Evolutionary conservation across 2,888 invertebrate species (phyloP), one percentile per base, ranked within the genome.

Genomic region (Tholera decimalis): DNA sequence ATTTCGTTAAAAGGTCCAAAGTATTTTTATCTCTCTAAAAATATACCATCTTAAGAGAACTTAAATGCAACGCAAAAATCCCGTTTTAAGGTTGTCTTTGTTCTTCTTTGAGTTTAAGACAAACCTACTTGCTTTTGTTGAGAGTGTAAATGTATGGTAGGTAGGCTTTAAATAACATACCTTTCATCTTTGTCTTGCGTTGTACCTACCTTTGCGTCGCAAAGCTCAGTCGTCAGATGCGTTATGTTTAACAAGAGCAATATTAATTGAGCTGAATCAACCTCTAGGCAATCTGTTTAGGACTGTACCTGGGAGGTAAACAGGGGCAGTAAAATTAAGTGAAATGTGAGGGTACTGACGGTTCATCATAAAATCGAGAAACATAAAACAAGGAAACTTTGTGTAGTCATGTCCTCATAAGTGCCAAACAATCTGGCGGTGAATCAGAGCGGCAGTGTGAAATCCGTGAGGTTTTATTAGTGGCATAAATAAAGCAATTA

Each of bases 401-500:
- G 84, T 85, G 85, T 70, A 74, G 83, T 69, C 85, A 80, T 83
- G 80, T 73, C 80, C 84, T 84, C 83, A 85, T 82, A 84, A 83
- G 71, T 64, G 60, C 51, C 80, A 78, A 85, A 86, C 84, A 86
- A 86, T 86, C 80, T 81, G 64, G 59, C 53, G 73, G 56, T 67
- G 71, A 68, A 79, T 73, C 79, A 81, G 64, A 67, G 76, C 55
- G 67, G 69, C 79, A 84, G 81, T 84, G 84, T 83, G 75, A 87
- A 88, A 88, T 87, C 84, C 80, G 79, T 82, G 83, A 83, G 83
- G 81, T 85, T 88, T 84, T 86, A 87, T 85, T 64, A 79, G 83
- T 75, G 63, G 78, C 64, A 82, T 85, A 85, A 87, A 86, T 87
- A 83, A 83, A 83, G 82, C 85, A 85, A 87, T 90, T 87, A 89